These are phyloP conservation scores for Sciurus carolinensis DNA, from an alignment of 2,797 vertebrate genomes.

Conservation along the genomic window DNA sequence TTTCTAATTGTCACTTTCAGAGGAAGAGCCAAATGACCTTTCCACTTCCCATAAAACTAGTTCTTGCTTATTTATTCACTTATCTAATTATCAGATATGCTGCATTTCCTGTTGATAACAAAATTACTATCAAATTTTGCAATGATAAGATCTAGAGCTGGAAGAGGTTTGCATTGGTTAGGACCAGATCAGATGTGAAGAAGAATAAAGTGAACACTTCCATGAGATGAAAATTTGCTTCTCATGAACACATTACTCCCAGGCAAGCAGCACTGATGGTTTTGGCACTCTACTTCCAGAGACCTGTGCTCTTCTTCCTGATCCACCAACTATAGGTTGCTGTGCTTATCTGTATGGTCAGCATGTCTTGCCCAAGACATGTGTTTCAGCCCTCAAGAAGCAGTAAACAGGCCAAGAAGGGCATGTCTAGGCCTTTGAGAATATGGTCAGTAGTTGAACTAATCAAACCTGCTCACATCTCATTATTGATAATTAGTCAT, in stretches of 20 bases:
- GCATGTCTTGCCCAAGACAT: neutral
- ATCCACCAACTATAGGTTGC: neutral
- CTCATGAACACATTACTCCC: neutral
- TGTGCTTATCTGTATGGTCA: neutral
- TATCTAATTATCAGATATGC: neutral
- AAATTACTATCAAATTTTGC: neutral
- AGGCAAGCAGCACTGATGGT: neutral
- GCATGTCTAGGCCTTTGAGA: neutral
- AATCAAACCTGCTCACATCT: neutral
- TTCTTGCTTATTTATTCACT: slow-evolving; percentile 2
- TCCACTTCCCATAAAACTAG: neutral
- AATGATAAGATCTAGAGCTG: neutral
- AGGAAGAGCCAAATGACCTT: neutral
- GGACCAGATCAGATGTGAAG: neutral
- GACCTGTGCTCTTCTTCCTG: neutral
- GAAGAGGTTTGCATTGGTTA: neutral
- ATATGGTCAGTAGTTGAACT: neutral
- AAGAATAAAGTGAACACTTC: neutral
- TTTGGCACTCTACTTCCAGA: neutral
- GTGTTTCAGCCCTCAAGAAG: neutral
- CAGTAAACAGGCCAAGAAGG: neutral
- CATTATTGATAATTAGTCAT: neutral
- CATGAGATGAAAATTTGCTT: neutral
- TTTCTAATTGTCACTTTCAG: slow-evolving; percentile 24
- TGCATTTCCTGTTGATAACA: neutral